Base-by-base conservation (phyloP, 2,888 invertebrate species). In the Tribolium freemani region DNA sequence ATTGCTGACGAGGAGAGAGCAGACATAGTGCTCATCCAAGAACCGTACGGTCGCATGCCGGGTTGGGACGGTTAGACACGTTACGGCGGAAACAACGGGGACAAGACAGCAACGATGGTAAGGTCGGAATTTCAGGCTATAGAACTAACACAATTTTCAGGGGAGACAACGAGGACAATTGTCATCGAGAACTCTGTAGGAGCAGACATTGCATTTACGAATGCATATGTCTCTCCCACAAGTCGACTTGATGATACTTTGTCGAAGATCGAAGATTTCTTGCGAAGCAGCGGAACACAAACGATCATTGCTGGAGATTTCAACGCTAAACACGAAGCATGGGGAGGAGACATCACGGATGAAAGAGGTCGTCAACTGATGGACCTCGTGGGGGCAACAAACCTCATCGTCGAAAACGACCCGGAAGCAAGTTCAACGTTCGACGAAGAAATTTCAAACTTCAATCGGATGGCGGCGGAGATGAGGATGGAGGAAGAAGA, bases 331-430 rank as follows among this genome's bases (percentile, higher is more conserved):
- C 21, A 21, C 21, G 21, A 21, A 21, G 21, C 45, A 2, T 78
- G 76, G 75, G 77, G 76, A 3, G 72, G 69, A 8, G 10, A 48
- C 0, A 31, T 16, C 5, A 72, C 56, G 2, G 77, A 76, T 20
- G 46, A 9, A n/a, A 72, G 75, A 58, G 78, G 76, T 5, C 50
- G 58, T 50, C 10, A 66, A 11, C 11, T 77, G n/a, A 30, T 69
- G 30, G 67, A 75, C 6, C 64, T 57, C 61, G 26, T 46, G n/a
- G 54, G 61, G 13, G 6, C 21, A 46, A 51, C 56, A 6, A 58
- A 57, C 8, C 48, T 51, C 8, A 21, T 6, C 3, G 68, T 76
- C 6, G 45, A 73, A 8, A 75, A 76, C 64, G 48, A 46, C 10
- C 20, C 38, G 3, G 13, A 30, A 20, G 26, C 53, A n/a, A 20